Conservation (phyloP, 30 jellyfish, hydroid and myxozoan genomes). For the Pseudorhiza aurosa region DNA sequence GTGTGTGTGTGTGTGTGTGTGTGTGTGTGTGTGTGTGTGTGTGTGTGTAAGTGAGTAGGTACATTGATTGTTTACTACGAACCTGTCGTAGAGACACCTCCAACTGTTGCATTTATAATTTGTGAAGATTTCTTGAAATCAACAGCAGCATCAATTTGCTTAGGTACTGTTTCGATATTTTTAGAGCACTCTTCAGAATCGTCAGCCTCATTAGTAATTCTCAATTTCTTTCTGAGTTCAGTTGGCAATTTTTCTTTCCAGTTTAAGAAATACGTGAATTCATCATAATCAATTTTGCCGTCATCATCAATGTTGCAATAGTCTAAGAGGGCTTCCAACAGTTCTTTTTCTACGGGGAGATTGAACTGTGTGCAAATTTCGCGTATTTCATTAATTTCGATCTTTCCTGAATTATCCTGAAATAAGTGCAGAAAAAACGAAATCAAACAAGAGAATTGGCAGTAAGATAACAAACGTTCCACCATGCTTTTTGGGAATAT, state of each 20-base stretch:
- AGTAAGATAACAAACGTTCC: too few relatives aligned
- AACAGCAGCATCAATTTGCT: constrained; percentile 74
- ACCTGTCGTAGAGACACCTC: constrained; percentile 55
- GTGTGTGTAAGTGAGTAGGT: too few relatives aligned
- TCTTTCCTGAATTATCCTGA: constrained; percentile 87
- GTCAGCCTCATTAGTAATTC: background rate
- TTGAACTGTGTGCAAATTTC: constrained; percentile 76
- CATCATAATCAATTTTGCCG: constrained; percentile 76
- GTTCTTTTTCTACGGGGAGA: constrained; percentile 71
- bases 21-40: too few relatives aligned
- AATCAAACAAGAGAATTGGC: too few relatives aligned
- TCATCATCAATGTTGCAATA: constrained; percentile 79
- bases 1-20: too few relatives aligned
- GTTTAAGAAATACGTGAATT: constrained; percentile 79
- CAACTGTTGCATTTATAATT: constrained; percentile 49
- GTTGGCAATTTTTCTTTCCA: constrained; percentile 87
- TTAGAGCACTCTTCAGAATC: background rate
- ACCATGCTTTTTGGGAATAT: too few relatives aligned
- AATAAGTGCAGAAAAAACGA: too few relatives aligned
- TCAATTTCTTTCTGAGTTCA: constrained; percentile 3
- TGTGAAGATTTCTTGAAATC: constrained; percentile 70
- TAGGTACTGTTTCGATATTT: constrained; percentile 27
- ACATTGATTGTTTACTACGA: too few relatives aligned
- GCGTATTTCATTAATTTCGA: constrained; percentile 67
- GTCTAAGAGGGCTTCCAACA: constrained; percentile 65